These are phyloP conservation scores for Macrocentrus cingulum DNA, from an alignment of 1,140 invertebrate genomes.

Conservation along the genomic window DNA sequence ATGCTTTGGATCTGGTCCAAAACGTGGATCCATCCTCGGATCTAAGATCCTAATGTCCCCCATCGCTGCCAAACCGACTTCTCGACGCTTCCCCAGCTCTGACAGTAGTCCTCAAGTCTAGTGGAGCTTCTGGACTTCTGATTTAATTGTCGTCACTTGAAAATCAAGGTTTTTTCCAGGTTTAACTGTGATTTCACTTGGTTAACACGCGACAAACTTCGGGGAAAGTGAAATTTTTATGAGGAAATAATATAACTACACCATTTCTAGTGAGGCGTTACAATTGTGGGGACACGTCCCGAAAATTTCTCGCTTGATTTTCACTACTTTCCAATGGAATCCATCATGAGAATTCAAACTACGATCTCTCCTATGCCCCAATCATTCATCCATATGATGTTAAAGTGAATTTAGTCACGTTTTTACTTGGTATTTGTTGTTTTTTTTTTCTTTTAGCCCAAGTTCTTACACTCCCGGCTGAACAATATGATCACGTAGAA, in stretches of 20 bases:
- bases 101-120: not conserved
- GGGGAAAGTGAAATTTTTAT: no score
- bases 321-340: conserved; percentile 41
- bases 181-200: no score
- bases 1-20: conserved; percentile 44
- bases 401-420: not conserved
- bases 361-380: not conserved
- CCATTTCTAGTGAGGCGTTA: no score
- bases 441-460: not conserved
- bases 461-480: not conserved
- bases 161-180: no score
- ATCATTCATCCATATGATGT: conserved; percentile 6
- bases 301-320: conserved; percentile 30
- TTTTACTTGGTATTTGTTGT: not conserved
- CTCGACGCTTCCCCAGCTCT: not conserved
- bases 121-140: not conserved
- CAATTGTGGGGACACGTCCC: conserved; percentile 1
- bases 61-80: conserved; percentile 35
- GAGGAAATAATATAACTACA: no score
- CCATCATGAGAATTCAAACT: not conserved
- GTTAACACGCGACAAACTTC: no score
- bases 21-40: conserved; percentile 52
- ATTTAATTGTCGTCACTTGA: no score
- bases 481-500: conserved; percentile 2
- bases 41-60: conserved; percentile 53